Conservation (phyloP, 2,797 vertebrate genomes). For the Chaetophractus vellerosus region DNA sequence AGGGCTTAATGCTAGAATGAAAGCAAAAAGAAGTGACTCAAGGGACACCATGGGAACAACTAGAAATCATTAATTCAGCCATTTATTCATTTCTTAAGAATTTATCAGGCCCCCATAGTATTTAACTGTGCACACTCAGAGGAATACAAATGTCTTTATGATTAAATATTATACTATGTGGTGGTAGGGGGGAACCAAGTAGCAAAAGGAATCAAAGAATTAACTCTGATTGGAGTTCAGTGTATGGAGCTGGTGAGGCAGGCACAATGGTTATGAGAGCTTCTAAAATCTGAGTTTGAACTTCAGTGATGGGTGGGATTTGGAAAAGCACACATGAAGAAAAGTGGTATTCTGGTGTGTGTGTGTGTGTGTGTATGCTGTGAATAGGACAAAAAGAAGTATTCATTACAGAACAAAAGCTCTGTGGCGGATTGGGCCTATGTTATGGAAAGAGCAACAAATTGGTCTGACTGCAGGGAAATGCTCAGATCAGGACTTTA, state of each 20-base stretch:
- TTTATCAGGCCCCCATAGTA: background rate
- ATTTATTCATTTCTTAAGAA: background rate
- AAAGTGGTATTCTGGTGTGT: background rate
- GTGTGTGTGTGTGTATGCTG: accelerated
- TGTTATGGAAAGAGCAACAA: background rate
- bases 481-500: background rate
- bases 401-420: background rate
- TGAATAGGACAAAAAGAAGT: background rate
- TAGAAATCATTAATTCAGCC: background rate
- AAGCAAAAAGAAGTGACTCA: background rate
- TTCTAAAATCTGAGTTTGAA: background rate
- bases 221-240: background rate
- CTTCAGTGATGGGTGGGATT: background rate
- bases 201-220: background rate
- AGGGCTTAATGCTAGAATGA: background rate
- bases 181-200: background rate
- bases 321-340: background rate
- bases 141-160: background rate
- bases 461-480: background rate
- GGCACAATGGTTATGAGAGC: background rate
- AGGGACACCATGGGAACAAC: background rate
- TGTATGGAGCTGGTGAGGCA: background rate
- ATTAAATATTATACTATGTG: background rate
- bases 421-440: background rate
- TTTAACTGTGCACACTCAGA: background rate